These are phyloP conservation scores for Polypedilum vanderplanki DNA, from an alignment of 1,140 invertebrate species.

Conservation along the genomic window DNA sequence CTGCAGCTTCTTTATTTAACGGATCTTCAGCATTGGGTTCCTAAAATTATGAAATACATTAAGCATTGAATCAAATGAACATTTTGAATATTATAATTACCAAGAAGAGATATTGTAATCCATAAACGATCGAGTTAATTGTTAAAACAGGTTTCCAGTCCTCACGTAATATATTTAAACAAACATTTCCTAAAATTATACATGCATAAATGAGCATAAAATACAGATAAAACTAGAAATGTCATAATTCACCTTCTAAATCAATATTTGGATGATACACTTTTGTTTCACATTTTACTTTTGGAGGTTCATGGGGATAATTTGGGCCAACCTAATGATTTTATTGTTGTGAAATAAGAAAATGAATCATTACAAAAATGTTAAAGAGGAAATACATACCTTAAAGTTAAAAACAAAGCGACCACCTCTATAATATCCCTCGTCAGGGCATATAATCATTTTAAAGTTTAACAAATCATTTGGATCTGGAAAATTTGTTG, in stretches of 20 bases:
- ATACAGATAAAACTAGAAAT: too few species aligned
- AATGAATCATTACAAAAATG: neutral
- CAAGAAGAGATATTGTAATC: constrained; percentile 94
- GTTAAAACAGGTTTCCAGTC: constrained; percentile 99
- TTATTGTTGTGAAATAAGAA: neutral
- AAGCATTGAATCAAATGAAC: neutral
- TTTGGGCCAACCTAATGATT: constrained; percentile 72
- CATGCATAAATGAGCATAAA: neutral
- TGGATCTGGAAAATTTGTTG: constrained; percentile 91
- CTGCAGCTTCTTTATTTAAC: constrained; percentile 97
- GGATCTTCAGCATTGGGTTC: constrained; percentile 99
- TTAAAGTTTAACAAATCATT: constrained; percentile 96
- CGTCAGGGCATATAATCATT: constrained; percentile 92
- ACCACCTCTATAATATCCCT: constrained; percentile 93
- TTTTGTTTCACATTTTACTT: constrained; percentile 90
- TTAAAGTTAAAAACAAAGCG: constrained; percentile 96
- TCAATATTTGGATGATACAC: constrained; percentile 96
- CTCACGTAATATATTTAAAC: constrained; percentile 90
- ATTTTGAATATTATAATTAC: constrained; percentile 49
- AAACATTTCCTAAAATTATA: constrained; percentile 60
- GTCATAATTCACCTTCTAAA: constrained; percentile 60
- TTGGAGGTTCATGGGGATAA: constrained; percentile 93
- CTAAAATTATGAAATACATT: constrained; percentile 47
- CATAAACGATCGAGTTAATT: constrained; percentile 97
- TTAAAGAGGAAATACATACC: constrained; percentile 39